These are phyloP conservation scores for Spatulosminthurus flaviceps DNA, from an alignment of 2,888 invertebrate genomes.

Conservation along the genomic window DNA sequence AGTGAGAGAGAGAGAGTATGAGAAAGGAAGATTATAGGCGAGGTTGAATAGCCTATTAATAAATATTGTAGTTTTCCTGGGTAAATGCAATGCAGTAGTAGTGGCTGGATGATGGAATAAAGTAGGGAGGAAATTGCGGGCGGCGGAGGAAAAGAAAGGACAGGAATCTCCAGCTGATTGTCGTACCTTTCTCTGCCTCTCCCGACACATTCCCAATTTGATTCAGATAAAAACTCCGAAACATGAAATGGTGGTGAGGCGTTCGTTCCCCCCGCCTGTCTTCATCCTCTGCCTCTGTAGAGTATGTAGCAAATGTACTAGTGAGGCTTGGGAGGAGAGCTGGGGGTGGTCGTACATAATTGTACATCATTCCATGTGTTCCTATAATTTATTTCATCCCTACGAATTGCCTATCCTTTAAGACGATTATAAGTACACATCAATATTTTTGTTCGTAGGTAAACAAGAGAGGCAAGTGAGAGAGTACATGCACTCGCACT, in stretches of 20 bases:
- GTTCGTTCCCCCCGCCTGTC: background rate
- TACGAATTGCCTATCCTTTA: conserved; percentile 33
- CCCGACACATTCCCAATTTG: conserved; percentile 47
- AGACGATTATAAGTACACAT: conserved; percentile 38
- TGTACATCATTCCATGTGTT: conserved; percentile 7
- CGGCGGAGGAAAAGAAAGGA: conserved; percentile 35
- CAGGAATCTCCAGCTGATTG: conserved; percentile 46
- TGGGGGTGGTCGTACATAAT: background rate
- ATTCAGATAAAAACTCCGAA: conserved; percentile 46
- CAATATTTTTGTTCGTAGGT: conserved; percentile 31
- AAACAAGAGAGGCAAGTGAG: conserved; percentile 2
- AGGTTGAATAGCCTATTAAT: conserved; percentile 30
- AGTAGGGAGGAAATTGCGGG: conserved; percentile 41
- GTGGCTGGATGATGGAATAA: conserved; percentile 23
- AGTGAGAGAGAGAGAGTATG: conserved; percentile 11
- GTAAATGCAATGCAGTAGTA: background rate
- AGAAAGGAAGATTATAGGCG: conserved; percentile 16
- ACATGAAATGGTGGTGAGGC: conserved; percentile 37
- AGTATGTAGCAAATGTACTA: background rate
- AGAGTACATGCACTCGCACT: conserved; percentile 20
- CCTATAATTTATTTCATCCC: conserved; percentile 41
- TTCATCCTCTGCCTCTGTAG: no score
- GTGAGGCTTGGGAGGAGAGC: background rate
- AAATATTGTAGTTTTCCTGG: conserved; percentile 19
- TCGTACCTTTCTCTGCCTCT: conserved; percentile 46